Evolutionary conservation across 2,113 vertebrate species (phyloP).

Genomic region (Erpornis zantholeuca): DNA sequence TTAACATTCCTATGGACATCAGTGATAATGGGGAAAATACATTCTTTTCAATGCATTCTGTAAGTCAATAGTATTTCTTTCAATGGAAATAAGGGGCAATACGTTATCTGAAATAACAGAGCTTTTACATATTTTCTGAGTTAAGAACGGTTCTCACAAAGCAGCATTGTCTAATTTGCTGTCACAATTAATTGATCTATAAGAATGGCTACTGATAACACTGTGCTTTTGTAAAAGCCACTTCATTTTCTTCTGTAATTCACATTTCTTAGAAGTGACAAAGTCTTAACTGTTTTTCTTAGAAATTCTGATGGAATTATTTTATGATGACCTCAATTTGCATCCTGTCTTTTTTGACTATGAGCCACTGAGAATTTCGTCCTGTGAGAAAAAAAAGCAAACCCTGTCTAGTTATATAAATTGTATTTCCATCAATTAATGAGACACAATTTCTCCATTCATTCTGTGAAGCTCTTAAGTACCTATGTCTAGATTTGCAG

Average conservation of each 20-base stretch:
- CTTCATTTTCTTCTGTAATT: neutral
- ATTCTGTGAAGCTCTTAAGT: neutral
- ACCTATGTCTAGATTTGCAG: neutral
- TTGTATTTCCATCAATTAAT: neutral
- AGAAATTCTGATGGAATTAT: neutral
- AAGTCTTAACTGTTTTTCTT: neutral
- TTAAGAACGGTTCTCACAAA: neutral
- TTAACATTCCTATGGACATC: neutral
- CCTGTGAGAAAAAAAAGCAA: neutral
- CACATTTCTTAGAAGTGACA: neutral
- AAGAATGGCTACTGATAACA: neutral
- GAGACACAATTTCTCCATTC: neutral
- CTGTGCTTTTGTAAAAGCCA: neutral
- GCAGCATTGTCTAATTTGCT: neutral
- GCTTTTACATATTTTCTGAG: neutral
- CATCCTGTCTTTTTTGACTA: neutral
- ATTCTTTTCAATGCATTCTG: neutral
- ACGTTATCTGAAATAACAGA: neutral
- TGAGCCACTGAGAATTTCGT: neutral
- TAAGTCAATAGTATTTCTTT: neutral
- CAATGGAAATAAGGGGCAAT: neutral
- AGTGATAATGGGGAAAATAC: neutral
- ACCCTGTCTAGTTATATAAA: neutral
- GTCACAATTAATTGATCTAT: neutral
- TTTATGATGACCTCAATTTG: neutral